Conservation (phyloP, 2,113 vertebrate species). For the Saccopteryx bilineata region DNA sequence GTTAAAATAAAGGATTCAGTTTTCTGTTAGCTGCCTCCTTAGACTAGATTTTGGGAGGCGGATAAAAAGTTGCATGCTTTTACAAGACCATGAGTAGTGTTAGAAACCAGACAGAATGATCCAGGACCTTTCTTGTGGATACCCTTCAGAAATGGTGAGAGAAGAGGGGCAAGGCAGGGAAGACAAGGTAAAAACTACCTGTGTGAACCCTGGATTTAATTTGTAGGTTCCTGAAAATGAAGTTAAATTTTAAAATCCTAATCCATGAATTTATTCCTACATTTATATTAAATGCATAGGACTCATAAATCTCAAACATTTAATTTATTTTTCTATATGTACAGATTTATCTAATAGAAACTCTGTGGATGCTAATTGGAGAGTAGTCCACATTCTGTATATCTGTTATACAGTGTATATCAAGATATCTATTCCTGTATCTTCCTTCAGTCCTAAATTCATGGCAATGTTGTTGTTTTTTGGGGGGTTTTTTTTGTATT, state of each 20-base stretch:
- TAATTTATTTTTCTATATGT: not conserved
- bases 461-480: not conserved
- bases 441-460: not conserved
- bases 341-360: not conserved
- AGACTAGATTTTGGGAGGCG: not conserved
- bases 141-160: not conserved
- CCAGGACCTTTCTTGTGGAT: not conserved
- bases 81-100: not conserved
- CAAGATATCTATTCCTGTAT: not conserved
- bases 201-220: not conserved
- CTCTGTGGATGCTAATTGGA: not conserved
- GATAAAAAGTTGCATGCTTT: not conserved
- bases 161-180: not conserved
- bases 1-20: constrained; percentile 6
- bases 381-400: not conserved
- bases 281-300: not conserved
- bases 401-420: not conserved
- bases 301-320: not conserved
- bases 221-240: not conserved
- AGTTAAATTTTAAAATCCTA: not conserved
- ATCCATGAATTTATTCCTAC: not conserved
- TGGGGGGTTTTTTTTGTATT: no score
- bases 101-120: not conserved
- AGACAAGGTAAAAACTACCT: not conserved
- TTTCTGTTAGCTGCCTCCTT: not conserved